Evolutionary conservation across 2,888 invertebrate genomes (phyloP).

Genomic region (Spatulosminthurus flaviceps): DNA sequence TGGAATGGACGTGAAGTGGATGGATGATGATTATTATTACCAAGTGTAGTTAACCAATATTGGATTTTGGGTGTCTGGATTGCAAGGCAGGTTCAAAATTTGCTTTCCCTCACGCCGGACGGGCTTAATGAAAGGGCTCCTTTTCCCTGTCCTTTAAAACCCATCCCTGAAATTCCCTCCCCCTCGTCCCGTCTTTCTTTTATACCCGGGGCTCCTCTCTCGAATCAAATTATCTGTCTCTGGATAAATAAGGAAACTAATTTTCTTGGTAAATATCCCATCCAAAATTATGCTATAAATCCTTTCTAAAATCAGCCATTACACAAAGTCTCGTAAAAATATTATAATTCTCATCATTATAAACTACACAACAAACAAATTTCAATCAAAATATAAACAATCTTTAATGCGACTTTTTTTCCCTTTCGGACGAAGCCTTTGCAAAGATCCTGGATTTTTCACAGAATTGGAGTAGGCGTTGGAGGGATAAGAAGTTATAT

Average conservation of each 20-base stretch:
- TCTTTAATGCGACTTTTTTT: too few relatives aligned
- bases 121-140: constrained; percentile 49
- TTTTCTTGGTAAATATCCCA: not conserved
- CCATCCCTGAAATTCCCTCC: not conserved
- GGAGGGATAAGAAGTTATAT: not conserved
- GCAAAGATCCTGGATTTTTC: too few relatives aligned
- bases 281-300: too few relatives aligned
- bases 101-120: constrained; percentile 30
- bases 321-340: too few relatives aligned
- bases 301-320: too few relatives aligned
- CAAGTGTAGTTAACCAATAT: constrained; percentile 59
- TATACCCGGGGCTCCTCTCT: not conserved
- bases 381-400: too few relatives aligned
- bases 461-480: too few relatives aligned
- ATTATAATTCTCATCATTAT: too few relatives aligned
- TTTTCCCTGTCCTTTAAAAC: not conserved
- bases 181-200: not conserved
- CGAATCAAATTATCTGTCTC: not conserved
- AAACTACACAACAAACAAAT: too few relatives aligned
- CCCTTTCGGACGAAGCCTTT: too few relatives aligned
- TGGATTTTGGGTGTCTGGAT: constrained; percentile 58
- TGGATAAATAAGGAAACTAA: not conserved
- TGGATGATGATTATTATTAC: constrained; percentile 41
- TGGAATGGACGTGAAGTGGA: constrained; percentile 45
- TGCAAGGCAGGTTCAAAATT: not conserved